Evolutionary conservation across 2,797 vertebrate genomes (phyloP), one percentile per base, ranked within the genome.

Genomic region (Rhynchotus rufescens): DNA sequence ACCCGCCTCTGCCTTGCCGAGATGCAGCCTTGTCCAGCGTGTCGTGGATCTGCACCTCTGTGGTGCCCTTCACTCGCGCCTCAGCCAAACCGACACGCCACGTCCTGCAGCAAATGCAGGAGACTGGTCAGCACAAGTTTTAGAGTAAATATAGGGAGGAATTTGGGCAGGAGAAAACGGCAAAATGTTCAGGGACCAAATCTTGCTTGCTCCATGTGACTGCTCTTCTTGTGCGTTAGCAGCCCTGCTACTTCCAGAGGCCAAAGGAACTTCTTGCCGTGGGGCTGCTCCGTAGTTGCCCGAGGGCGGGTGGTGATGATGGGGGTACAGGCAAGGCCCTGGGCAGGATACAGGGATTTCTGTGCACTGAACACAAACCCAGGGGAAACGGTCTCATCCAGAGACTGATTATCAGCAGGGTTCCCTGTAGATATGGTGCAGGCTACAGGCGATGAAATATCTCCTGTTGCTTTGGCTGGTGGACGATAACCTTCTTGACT

Each of bases 401-500:
- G 49, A 28, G 23, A 8, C 36, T n/a, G 10, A 10, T 67, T 14
- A 16, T 73, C 44, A 40, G 28, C 66, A 74, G 47, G 17, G 49
- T 32, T 88, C 52, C 61, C 15, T 86, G 34, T 61, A 60, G 67
- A 59, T 0, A 1, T 25, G 45, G 23, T 77, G 28, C 20, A 3
- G 14, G 30, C 23, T 86, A 26, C 57, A 80, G 68, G 54, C 59
- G 4, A 1, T 80, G 75, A 91, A 86, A 20, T 77, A 77, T 5
- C 44, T 84, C 40, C 38, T 82, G 7, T 82, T 82, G 13, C 62
- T 80, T 71, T 12, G 8, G 10, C 68, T 90, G 6, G 20, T 80
- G 68, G 72, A 82, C 80, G 79, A 91, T 91, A 91, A 90, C 69
- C 81, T 88, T 86, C 94, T 44, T 75, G 26, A 65, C n/a, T 78